These are phyloP conservation scores for Pycnonotus jocosus DNA, from an alignment of 2,113 vertebrate genomes.

Conservation along the genomic window DNA sequence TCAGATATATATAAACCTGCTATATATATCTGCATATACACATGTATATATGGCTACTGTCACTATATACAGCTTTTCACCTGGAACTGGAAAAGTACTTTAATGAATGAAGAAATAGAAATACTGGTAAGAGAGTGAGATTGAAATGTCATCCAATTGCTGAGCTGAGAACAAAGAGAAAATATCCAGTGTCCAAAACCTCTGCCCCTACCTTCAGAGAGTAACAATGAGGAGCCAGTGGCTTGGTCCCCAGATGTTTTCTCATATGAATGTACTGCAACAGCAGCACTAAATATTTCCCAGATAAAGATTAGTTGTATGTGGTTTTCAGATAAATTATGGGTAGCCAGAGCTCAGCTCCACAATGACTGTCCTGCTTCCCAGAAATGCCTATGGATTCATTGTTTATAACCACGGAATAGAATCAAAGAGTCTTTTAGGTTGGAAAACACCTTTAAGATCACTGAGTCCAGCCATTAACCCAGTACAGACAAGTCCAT, in stretches of 20 bases:
- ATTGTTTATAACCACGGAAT: not conserved
- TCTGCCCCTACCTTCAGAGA: not conserved
- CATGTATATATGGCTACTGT: not conserved
- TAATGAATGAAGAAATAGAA: not conserved
- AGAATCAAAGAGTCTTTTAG: not conserved
- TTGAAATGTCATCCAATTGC: not conserved
- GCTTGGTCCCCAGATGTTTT: not conserved
- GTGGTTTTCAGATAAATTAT: not conserved
- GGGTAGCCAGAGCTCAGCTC: not conserved
- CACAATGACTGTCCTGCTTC: not conserved
- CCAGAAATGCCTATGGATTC: not conserved
- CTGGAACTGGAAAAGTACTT: not conserved
- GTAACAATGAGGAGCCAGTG: rapidly evolving
- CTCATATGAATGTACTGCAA: not conserved
- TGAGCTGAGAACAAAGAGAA: not conserved
- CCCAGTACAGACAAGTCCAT: not conserved
- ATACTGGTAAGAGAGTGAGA: not conserved
- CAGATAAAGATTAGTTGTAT: not conserved
- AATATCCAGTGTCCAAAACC: not conserved
- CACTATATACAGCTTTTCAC: not conserved
- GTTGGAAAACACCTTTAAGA: not conserved
- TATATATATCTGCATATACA: not conserved
- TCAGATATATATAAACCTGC: not conserved
- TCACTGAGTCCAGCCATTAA: not conserved
- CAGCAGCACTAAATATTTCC: not conserved